Evolutionary conservation across 1,140 invertebrate genomes (phyloP), one percentile per base, ranked within the genome.

Genomic region (Aphaenogaster rudis): DNA sequence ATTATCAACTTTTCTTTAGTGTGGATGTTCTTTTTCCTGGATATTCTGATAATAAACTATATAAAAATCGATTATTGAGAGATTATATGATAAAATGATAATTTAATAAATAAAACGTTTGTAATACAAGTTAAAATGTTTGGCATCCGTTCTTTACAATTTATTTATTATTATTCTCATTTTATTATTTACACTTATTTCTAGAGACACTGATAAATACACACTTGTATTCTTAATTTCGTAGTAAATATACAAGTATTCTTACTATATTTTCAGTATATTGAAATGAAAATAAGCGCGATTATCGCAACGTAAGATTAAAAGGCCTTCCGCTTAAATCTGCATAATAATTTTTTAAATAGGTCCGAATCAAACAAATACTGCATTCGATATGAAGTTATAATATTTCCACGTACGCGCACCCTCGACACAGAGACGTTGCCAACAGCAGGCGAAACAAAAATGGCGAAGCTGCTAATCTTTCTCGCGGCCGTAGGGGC

Each of bases 381-480:
- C 15, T 28, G 15, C 9, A 39, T 66, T 61, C 15, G 3, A 42
- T 59, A 42, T 77, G 7, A 33, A 36, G 11, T 61, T 28, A 61
- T 39, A 42, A 11, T 61, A 61, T 77, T 77, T 39, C 15, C 33
- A 39, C 13, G 63, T 45, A 67, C n/a, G 33, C 7, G 3, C 21
- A 28, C 15, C 5, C 15, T n/a, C 66, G 42, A 17, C 45, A 61
- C 21, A 42, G 52, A 74, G 52, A 74, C 17, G 54, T 50, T 39
- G 52, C 52, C 52, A 17, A 61, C 54, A 17, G 67, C 7, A 61
- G 45, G 21, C 42, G 80, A 71, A 74, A 74, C 67, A 84, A 84
- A 84, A 84, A 84, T 45, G 45, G 28, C 54, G 45, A 84, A 76
- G 69, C 69, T 57, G 54, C 80, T 82, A 82, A 82, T 82, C 80